phyloP scores from a whole-genome alignment of 2,113 vertebrate species.

The Geococcyx californianus region DNA sequence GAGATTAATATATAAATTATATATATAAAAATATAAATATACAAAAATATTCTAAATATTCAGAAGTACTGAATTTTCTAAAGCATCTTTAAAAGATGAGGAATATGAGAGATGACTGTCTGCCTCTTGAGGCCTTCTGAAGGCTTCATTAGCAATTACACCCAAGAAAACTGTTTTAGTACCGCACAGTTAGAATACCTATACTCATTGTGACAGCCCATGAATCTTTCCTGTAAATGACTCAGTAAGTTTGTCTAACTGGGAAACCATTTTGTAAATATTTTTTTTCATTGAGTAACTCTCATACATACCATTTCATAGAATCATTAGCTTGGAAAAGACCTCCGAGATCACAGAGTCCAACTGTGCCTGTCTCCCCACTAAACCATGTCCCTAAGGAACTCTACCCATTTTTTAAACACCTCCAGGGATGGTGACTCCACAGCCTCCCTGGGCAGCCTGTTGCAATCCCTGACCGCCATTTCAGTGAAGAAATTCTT shows the following conservation, averaged over 20 bases:
- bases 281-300: background rate
- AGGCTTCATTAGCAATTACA: background rate
- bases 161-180: background rate
- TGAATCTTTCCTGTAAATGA: background rate
- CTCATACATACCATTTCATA: background rate
- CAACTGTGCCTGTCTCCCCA: too few species aligned
- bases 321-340: too few species aligned
- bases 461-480: too few species aligned
- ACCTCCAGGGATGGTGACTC: too few species aligned
- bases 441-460: too few species aligned
- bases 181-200: background rate
- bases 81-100: background rate
- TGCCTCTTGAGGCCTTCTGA: background rate
- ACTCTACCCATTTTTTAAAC: too few species aligned
- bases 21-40: too few species aligned
- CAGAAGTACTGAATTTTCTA: background rate
- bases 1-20: background rate
- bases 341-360: too few species aligned
- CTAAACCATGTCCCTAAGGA: too few species aligned
- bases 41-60: background rate
- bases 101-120: background rate
- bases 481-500: too few species aligned
- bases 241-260: background rate
- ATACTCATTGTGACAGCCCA: background rate
- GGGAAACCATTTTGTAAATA: background rate